Conservation (phyloP, 35 echinoderm and acorn worm genomes). For the Ophioderma brevispina region DNA sequence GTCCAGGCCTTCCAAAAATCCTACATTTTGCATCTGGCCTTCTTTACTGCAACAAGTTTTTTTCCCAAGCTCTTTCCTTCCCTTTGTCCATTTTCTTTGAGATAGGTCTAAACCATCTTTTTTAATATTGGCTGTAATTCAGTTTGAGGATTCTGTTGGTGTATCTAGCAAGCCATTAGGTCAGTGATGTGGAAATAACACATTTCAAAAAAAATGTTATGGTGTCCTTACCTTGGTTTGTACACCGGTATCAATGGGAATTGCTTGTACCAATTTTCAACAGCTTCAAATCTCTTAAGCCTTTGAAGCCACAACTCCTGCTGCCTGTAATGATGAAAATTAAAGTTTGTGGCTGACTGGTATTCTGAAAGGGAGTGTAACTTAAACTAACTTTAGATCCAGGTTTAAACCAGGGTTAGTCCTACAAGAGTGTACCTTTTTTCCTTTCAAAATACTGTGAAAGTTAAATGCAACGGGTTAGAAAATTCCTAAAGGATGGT, state of each 20-base stretch:
- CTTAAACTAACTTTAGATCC: no score
- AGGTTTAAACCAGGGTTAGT: no score
- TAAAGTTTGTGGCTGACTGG: no score
- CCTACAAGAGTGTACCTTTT: no score
- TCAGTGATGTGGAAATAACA: neutral
- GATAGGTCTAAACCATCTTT: neutral
- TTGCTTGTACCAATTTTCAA: conserved; percentile 33
- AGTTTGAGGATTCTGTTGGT: neutral
- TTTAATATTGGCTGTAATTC: neutral
- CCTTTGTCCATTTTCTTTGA: no score
- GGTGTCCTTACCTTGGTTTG: conserved; percentile 31
- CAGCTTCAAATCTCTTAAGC: conserved; percentile 43
- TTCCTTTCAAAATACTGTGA: no score
- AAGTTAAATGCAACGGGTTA: no score
- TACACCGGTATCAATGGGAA: conserved; percentile 48
- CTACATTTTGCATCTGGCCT: no score
- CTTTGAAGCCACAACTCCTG: conserved; percentile 44
- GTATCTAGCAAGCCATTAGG: neutral
- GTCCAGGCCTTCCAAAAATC: neutral
- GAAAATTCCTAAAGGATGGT: no score
- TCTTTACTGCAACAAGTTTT: neutral
- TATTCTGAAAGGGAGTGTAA: no score
- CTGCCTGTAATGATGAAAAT: conserved; percentile 27
- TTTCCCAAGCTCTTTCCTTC: neutral
- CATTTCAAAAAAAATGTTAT: neutral